Evolutionary conservation across 2,113 vertebrate genomes (phyloP).

Genomic region (Centropus unirufus): DNA sequence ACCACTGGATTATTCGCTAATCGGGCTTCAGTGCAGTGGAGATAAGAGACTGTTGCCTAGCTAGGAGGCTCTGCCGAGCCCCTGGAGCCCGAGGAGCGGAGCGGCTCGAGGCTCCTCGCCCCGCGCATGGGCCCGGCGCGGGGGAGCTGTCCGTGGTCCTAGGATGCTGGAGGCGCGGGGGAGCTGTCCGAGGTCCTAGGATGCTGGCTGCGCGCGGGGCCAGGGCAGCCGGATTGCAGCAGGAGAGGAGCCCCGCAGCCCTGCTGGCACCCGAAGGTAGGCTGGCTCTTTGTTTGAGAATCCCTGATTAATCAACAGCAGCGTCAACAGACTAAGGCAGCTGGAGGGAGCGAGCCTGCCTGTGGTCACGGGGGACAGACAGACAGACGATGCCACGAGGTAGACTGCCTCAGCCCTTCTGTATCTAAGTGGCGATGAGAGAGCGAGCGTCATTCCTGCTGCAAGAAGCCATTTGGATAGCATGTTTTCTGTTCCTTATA

Average conservation of each 20-base stretch:
- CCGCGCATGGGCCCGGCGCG: conserved; percentile 55
- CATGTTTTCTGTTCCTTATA: conserved; percentile 68
- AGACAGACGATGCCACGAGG: conserved; percentile 71
- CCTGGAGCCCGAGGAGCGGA: conserved; percentile 62
- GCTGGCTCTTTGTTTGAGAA: conserved; percentile 84
- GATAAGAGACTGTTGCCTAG: conserved; percentile 62
- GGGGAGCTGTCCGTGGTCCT: conserved; percentile 82
- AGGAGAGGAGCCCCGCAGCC: conserved; percentile 67
- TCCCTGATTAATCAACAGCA: conserved; percentile 81
- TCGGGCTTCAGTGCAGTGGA: conserved; percentile 60
- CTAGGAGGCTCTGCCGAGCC: conserved; percentile 59
- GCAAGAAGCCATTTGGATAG: conserved; percentile 76
- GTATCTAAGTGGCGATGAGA: conserved; percentile 73
- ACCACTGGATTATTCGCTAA: conserved; percentile 61
- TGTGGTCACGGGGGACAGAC: conserved; percentile 48
- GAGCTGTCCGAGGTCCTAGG: conserved; percentile 82
- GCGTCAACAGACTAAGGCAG: conserved; percentile 76
- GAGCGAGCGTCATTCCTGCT: conserved; percentile 66
- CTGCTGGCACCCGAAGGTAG: conserved; percentile 80
- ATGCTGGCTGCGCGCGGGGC: conserved; percentile 66
- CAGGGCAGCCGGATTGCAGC: conserved; percentile 69
- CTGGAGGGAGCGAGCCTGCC: conserved; percentile 74
- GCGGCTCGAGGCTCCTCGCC: not conserved
- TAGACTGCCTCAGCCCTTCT: conserved; percentile 76
- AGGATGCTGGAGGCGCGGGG: conserved; percentile 73